Evolutionary conservation across 2,113 vertebrate genomes (phyloP), one percentile per base, ranked within the genome.

Genomic region (Pangasianodon gigas): DNA sequence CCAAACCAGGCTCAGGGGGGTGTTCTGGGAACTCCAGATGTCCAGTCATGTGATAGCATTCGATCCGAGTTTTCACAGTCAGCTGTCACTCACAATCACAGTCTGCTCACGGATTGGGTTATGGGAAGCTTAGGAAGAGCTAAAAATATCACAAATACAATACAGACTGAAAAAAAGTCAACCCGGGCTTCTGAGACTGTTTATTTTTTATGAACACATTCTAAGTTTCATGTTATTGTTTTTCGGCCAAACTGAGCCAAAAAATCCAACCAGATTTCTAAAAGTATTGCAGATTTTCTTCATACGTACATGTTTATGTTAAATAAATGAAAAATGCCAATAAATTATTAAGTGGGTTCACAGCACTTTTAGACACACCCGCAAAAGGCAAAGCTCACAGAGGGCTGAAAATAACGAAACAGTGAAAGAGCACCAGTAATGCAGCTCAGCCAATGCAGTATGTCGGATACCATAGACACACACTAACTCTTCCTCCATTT

Each of bases 31-130:
- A 90, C 85, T 91, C 89, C 91, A 92, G 87, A 93, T 91, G 90
- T 91, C 90, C 46, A 86, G 89, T 88, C 87, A 89, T 90, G 51
- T 48, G 81, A 92, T 80, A 67, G 56, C 88, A 90, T 92, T 89
- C 80, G 77, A 93, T 91, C 89, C 84, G 86, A 29, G 81, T 93
- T 92, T 94, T 32, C 58, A 92, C 77, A 88, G 91, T 90, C 91
- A 92, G 88, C 89, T 93, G 93, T 93, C 93, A 93, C 84, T 94
- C 93, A 93, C 41, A 26, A 69, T 93, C 83, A 87, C 48, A 58
- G 10, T 65, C 84, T 51, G 10, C 85, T 85, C 86, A 41, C 48
- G 80, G 44, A 46, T 85, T 67, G 82, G 77, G 85, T 62, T 91
- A 58, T 52, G 26, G 10, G n/a, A 37, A 69, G 88, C 71, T 89